A percentile compares a stretch with the other conserved stretches of the same genome.
These are phyloP conservation scores for Aproaerema taeniolella DNA, from an alignment of 2,888 invertebrate species.

Conservation along the genomic window DNA sequence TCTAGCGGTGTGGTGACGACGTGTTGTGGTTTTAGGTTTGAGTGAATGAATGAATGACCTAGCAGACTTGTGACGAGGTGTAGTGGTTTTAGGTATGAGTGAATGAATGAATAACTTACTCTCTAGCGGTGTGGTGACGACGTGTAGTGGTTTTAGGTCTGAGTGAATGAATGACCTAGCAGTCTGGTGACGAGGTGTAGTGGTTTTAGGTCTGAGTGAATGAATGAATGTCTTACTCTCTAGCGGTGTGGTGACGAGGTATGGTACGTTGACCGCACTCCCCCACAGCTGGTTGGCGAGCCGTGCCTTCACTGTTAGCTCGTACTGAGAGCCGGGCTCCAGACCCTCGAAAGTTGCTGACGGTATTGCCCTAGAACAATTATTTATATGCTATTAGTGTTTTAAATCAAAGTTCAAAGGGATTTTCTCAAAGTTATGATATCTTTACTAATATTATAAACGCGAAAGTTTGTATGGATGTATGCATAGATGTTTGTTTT, in stretches of 20 bases:
- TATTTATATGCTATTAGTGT: not conserved
- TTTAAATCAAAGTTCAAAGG: not conserved
- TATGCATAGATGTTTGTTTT: not conserved
- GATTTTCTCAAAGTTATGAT: not conserved
- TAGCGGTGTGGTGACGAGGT: slow-evolving; percentile 77
- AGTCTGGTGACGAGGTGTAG: too few species aligned
- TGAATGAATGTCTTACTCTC: slow-evolving; percentile 71
- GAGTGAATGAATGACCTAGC: not conserved
- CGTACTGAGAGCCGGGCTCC: slow-evolving; percentile 81
- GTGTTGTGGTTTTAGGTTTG: slow-evolving; percentile 32
- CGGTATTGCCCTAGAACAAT: slow-evolving; percentile 60
- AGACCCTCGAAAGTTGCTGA: slow-evolving; percentile 76
- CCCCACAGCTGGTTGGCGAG: slow-evolving; percentile 54
- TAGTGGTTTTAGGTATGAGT: too few species aligned
- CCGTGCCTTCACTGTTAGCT: slow-evolving; percentile 80
- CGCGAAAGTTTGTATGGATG: not conserved
- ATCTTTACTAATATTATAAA: not conserved
- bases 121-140: slow-evolving; percentile 75
- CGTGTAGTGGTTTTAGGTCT: too few species aligned
- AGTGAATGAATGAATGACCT: not conserved
- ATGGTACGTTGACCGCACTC: slow-evolving; percentile 79
- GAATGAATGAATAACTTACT: not conserved
- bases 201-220: not conserved
- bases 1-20: too few species aligned
- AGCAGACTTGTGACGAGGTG: too few species aligned